Base-by-base conservation (phyloP, 2,113 vertebrate species). In the Oncorhynchus nerka region DNA sequence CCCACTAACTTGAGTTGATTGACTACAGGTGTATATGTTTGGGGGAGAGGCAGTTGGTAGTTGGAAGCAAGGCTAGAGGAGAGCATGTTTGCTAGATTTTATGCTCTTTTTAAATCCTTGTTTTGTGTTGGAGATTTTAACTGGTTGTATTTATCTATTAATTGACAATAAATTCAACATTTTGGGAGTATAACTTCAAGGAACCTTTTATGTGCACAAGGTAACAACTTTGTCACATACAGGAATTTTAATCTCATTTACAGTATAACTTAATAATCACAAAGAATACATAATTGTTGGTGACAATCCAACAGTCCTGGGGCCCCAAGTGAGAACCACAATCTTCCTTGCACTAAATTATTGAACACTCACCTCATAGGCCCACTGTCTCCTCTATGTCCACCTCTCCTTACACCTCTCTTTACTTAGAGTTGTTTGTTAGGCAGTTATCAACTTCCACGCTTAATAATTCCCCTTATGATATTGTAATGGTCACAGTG, bases 331-430 rank as follows among this genome's bases (percentile, higher is more conserved):
- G 84, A 85, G 83, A 75, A 71, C 75, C 61, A 55, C 62, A 45
- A 84, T 75, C 55, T 73, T 84, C 74, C 74, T 82, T 88, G 82
- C 83, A 83, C 78, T 79, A 70, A 88, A 86, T 92, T 86, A 89
- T 76, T 57, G 72, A 75, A 74, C 22, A 39, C 69, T 45, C 39
- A 45, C 9, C 39, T 45, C 9, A 45, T 11, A 11, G 39, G 39
- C 39, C 8, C 39, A 45, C 39, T 45, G 9, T 26, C 3, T 12
- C 80, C 24, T 74, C 80, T 65, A 39, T 5, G 74, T 77, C 65
- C 57, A 67, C 62, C 11, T 34, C 74, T 62, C 65, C 71, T 22
- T 22, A 20, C 16, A 57, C 59, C 59, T 22, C 2, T 69, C 69
- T 78, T 78, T 77, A 68, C 84, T 75, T 51, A 45, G 34, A 39